Base-by-base conservation (phyloP, 2,113 vertebrate species). In the Edolisoma coerulescens region DNA sequence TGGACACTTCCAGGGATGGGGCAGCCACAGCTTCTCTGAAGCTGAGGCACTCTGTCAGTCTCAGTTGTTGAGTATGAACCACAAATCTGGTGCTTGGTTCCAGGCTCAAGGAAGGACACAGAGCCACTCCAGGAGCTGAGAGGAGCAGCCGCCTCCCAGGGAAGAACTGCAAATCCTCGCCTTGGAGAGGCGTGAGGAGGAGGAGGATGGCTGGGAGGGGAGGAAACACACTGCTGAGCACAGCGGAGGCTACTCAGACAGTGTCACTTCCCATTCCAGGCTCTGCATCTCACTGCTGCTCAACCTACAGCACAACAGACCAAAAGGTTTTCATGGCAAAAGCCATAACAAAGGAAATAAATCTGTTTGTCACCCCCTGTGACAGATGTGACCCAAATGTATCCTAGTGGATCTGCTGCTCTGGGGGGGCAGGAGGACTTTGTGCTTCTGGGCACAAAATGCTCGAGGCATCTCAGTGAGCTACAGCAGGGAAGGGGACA, bases 291-390 rank as follows among this genome's bases (percentile, higher is more conserved):
- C 15, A 2, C 65, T 85, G 93, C 86, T 53, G 54, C 44, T 56
- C 45, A 37, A 26, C 39, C 60, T 41, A 22, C 15, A 63, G 65
- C 56, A 68, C 50, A 78, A 35, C 23, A 65, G 14, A 8, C 52
- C 39, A 20, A 47, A 80, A 57, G 9, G 18, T 60, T 68, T 52
- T 41, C 50, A 57, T 22, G 37, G 42, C 30, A 32, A 87, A 92
- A 53, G 54, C 59, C 8, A 0, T 32, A 73, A 64, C 3, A 4
- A n/a, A 76, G 50, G 57, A 90, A 52, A 42, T 16, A 24, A 88
- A 60, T 39, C 41, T 0, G 0, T 56, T 33, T 71, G 67, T 69
- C 70, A 21, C 14, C 50, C 45, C 11, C 4, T 39, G 4, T 2
- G 13, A 61, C 42, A 27, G 37, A 33, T 21, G 27, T 37, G 64